These are phyloP conservation scores for Gila robusta DNA, from an alignment of 2,797 vertebrate species.

Conservation along the genomic window DNA sequence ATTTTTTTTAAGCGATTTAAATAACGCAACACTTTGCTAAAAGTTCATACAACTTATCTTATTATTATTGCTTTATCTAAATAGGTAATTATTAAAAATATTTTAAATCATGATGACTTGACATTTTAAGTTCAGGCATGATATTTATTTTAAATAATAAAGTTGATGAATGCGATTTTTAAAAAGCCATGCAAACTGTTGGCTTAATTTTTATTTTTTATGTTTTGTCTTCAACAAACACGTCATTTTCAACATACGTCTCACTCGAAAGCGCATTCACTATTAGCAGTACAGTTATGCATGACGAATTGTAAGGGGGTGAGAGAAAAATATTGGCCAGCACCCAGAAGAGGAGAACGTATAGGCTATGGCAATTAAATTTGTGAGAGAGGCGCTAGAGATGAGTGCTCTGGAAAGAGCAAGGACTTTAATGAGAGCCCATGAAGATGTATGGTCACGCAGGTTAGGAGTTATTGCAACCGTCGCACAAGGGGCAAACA, in stretches of 20 bases:
- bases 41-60: background rate
- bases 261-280: background rate
- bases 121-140: background rate
- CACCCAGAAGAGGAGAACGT: constrained; percentile 29
- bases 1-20: background rate
- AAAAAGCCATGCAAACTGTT: background rate
- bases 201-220: background rate
- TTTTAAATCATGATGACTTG: background rate
- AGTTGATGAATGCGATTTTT: background rate
- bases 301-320: background rate
- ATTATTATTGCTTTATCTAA: background rate
- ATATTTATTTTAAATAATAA: background rate
- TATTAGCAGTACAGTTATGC: constrained; percentile 5
- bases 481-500: constrained; percentile 25
- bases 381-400: constrained; percentile 11
- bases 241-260: background rate
- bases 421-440: constrained; percentile 42
- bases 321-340: constrained; percentile 7
- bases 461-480: constrained; percentile 37
- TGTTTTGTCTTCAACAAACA: background rate
- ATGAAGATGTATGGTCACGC: constrained; percentile 41
- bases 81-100: background rate
- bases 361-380: constrained; percentile 36
- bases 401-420: constrained; percentile 26
- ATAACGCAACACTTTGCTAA: background rate